Evolutionary conservation across 2,888 invertebrate genomes (phyloP).

Genomic region (Therioaphis trifolii): DNA sequence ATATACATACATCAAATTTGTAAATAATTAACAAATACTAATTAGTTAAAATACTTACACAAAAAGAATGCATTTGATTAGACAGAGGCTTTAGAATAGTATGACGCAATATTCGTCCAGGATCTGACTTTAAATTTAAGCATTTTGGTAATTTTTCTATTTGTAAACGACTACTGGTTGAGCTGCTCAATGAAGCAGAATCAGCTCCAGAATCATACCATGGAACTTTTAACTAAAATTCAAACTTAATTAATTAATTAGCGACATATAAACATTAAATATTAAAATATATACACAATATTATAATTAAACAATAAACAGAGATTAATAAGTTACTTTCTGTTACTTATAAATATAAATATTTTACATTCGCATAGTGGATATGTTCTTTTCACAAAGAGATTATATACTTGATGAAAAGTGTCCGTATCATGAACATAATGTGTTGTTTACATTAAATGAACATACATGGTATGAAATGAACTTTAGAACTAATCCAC

Average conservation of each 20-base stretch:
- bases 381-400: no score
- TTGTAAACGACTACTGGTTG: slow-evolving; percentile 68
- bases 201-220: slow-evolving; percentile 72
- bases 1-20: slow-evolving; percentile 35
- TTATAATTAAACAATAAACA: no score
- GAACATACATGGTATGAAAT: no score
- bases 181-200: slow-evolving; percentile 71
- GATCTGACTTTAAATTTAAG: slow-evolving; percentile 57
- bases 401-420: no score
- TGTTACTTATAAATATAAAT: no score
- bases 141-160: slow-evolving; percentile 66
- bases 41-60: slow-evolving; percentile 72
- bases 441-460: no score
- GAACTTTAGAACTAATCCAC: no score
- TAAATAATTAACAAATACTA: not conserved
- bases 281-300: not conserved
- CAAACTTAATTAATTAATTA: not conserved
- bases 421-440: no score
- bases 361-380: no score
- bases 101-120: slow-evolving; percentile 79
- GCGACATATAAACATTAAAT: not conserved
- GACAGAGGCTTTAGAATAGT: slow-evolving; percentile 88
- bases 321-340: no score
- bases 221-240: slow-evolving; percentile 69
- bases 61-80: slow-evolving; percentile 86